Base-by-base conservation (phyloP, 2,888 invertebrate genomes). In the Oligia latruncula region DNA sequence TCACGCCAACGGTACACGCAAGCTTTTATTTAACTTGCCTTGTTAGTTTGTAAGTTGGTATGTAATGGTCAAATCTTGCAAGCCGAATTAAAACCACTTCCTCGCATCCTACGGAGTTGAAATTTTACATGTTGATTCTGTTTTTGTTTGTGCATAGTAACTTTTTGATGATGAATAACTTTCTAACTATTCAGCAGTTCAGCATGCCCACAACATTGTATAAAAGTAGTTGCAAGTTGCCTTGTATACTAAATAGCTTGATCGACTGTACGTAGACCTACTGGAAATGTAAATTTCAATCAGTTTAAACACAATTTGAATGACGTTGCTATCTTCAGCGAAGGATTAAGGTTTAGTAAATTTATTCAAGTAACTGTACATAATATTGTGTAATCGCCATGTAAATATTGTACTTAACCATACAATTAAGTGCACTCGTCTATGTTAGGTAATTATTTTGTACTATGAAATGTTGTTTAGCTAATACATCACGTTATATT, bases 391-490 rank as follows among this genome's bases (percentile, higher is more conserved):
- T 88, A 87, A 83, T 86, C 81, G 78, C 83, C 70, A 80, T 93
- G 93, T 93, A 93, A 91, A 93, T 93, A 92, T 86, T 91, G 88
- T 91, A 90, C 77, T 87, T 90, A 89, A 78, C 67, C 80, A 80
- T 88, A 82, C 72, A 83, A 60, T 58, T 88, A 88, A 87, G 82
- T 87, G 85, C 90, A 87, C 89, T 89, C 76, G 70, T 80, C 83
- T 82, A 78, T 80, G 74, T 83, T 84, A 87, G 71, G 71, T 78
- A 72, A 83, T 86, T 81, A 80, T 84, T 87, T 84, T 88, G 78
- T 86, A 86, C 90, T 92, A 91, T 91, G 80, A 91, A 92, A 92
- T 92, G 91, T 91, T 92, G 92, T 93, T 92, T 91, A 92, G 91
- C 90, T 90, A 68, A 68, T 55, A 74, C 58, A 46, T 62, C 49